Conservation (phyloP, 2,113 vertebrate genomes). For the Chloropsis cyanopogon region DNA sequence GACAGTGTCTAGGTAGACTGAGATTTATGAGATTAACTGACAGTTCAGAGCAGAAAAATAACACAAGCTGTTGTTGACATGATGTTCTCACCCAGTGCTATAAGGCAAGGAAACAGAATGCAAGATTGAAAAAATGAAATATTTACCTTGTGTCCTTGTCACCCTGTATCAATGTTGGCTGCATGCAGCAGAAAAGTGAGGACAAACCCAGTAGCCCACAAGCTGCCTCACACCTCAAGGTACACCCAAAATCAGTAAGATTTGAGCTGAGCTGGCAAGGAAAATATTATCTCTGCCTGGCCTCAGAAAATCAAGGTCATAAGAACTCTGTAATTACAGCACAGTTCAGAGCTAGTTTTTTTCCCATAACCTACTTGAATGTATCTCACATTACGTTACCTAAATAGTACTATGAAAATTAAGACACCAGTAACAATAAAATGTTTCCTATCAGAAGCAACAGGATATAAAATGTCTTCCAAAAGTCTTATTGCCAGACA, state of each 20-base stretch:
- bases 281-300: background rate
- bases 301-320: background rate
- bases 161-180: background rate
- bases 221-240: background rate
- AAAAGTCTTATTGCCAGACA: background rate
- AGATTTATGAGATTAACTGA: background rate
- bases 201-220: background rate
- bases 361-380: background rate
- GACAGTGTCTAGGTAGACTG: background rate
- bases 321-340: background rate
- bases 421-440: background rate
- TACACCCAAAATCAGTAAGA: background rate
- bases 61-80: background rate
- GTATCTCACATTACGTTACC: background rate
- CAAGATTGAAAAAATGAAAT: background rate
- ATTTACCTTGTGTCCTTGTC: background rate
- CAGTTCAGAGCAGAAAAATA: constrained; percentile 12
- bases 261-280: background rate
- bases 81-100: background rate
- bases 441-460: background rate
- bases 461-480: background rate
- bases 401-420: background rate
- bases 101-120: background rate
- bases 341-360: background rate
- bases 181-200: background rate